These are phyloP conservation scores for Thymelicus lineola DNA, from an alignment of 2,888 invertebrate species.

Conservation along the genomic window DNA sequence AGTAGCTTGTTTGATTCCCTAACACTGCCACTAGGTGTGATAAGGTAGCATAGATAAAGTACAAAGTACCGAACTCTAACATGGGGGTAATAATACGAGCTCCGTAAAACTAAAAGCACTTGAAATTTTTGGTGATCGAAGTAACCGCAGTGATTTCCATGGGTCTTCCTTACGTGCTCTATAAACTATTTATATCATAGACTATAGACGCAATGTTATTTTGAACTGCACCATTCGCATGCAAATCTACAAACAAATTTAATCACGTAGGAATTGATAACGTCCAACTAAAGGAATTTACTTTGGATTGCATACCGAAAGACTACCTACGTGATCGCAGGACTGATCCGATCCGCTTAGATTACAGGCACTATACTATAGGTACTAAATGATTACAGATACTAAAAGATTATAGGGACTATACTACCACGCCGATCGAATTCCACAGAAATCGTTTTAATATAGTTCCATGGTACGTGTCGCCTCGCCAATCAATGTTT, in stretches of 20 bases:
- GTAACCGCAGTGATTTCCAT: no score
- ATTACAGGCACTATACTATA: slow-evolving; percentile 2
- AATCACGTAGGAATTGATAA: slow-evolving; percentile 33
- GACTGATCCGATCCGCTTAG: slow-evolving; percentile 34
- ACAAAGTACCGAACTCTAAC: no score
- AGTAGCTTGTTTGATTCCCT: no score
- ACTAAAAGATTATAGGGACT: slow-evolving; percentile 31
- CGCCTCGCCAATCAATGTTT: slow-evolving; percentile 23
- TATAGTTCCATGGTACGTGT: slow-evolving; percentile 28
- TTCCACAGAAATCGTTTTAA: slow-evolving; percentile 36
- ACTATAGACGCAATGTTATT: no score
- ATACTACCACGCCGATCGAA: slow-evolving; percentile 23
- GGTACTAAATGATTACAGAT: slow-evolving; percentile 28
- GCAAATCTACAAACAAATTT: slow-evolving; percentile 22
- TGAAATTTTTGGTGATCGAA: no score
- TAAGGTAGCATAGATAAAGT: no score
- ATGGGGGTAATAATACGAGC: no score
- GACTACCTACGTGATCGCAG: slow-evolving; percentile 61
- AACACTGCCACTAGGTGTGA: no score
- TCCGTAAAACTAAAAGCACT: no score
- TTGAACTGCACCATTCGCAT: slow-evolving; percentile 16
- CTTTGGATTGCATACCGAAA: slow-evolving; percentile 53
- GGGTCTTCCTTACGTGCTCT: no score
- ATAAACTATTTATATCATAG: no score
- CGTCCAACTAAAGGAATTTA: slow-evolving; percentile 40